phyloP scores from a whole-genome alignment of 2,797 vertebrate species.

The Muscicapa striata region DNA sequence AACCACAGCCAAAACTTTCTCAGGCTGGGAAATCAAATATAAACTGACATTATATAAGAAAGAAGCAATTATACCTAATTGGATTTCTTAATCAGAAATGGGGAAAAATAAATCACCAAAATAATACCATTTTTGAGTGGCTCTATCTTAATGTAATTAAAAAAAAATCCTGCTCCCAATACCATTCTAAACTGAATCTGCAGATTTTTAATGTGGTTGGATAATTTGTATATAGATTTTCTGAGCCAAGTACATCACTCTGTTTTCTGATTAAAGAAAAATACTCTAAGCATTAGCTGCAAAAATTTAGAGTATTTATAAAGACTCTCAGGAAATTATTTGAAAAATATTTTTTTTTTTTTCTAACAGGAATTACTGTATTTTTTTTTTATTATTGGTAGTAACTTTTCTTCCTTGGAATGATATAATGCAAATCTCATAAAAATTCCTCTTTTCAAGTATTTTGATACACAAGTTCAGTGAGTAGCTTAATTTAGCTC shows the following conservation, averaged over 20 bases:
- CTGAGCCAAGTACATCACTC: background rate
- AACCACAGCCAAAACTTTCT: background rate
- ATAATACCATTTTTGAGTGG: background rate
- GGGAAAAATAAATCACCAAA: background rate
- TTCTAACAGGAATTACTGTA: background rate
- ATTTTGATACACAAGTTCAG: background rate
- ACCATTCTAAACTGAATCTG: background rate
- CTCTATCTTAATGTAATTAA: background rate
- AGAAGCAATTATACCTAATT: background rate
- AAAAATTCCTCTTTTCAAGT: background rate
- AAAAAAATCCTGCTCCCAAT: fast-evolving
- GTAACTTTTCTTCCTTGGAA: background rate
- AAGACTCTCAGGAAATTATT: background rate
- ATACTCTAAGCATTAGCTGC: background rate
- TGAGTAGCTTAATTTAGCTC: background rate
- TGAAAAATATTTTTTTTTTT: fast-evolving
- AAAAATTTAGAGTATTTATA: background rate
- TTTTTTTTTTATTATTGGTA: background rate
- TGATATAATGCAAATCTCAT: fast-evolving
- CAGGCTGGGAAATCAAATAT: background rate
- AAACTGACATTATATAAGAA: background rate
- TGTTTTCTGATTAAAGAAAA: background rate
- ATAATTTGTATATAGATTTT: background rate
- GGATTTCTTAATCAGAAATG: background rate
- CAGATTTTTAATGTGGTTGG: background rate